Evolutionary conservation across 2,888 invertebrate genomes (phyloP).

Genomic region (Cordilura impudica): DNA sequence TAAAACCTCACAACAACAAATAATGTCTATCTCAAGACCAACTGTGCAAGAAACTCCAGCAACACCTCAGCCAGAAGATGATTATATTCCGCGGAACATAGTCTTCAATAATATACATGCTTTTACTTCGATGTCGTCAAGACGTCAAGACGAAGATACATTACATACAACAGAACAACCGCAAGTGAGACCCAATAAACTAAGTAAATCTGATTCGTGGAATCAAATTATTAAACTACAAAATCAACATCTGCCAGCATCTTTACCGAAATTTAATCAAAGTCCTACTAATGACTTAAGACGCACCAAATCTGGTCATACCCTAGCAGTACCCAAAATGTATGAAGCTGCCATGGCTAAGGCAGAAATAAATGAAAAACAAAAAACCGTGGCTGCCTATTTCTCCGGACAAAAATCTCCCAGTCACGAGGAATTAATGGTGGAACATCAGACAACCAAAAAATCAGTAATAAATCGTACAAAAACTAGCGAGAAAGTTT

Average conservation of each 20-base stretch:
- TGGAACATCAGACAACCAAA: constrained; percentile 66
- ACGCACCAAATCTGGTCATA: constrained; percentile 86
- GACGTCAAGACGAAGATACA: constrained; percentile 64
- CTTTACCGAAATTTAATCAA: constrained; percentile 69
- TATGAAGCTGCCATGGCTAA: constrained; percentile 88
- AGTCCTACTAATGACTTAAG: constrained; percentile 67
- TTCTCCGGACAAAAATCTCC: constrained; percentile 80
- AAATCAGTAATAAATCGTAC: constrained; percentile 77
- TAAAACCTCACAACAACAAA: constrained; percentile 49
- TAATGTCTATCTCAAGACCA: constrained; percentile 63
- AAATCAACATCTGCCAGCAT: constrained; percentile 72
- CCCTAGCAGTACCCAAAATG: constrained; percentile 86
- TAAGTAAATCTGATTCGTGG: constrained; percentile 89
- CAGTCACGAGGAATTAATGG: constrained; percentile 62
- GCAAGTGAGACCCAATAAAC: constrained; percentile 69
- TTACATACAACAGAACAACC: constrained; percentile 21
- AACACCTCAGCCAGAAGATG: constrained; percentile 71
- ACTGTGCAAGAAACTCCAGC: constrained; percentile 74
- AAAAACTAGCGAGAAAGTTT: constrained; percentile 79
- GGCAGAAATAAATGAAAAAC: constrained; percentile 84
- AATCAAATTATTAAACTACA: constrained; percentile 81
- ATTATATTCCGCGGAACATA: constrained; percentile 75
- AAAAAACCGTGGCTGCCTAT: constrained; percentile 86
- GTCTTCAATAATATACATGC: constrained; percentile 76
- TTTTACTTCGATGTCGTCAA: constrained; percentile 75